Conservation (phyloP, 2,888 invertebrate species). For the Harmothoe impar region DNA sequence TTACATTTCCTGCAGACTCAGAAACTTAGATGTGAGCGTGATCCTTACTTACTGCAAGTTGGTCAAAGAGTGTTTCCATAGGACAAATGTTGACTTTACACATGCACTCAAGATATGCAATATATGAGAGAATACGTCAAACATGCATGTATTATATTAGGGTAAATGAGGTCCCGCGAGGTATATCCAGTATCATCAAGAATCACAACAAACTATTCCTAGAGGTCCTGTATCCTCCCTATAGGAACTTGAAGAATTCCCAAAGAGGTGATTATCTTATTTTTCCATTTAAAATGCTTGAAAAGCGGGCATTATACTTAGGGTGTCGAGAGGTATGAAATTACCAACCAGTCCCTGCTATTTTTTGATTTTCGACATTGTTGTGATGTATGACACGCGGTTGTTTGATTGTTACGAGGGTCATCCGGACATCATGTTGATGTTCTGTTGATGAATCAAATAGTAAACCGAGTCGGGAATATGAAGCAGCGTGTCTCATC, state of each 20-base stretch:
- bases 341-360: slow-evolving; percentile 34
- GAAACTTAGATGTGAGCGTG: not conserved
- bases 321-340: not conserved
- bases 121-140: slow-evolving; percentile 15
- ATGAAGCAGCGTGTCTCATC: not conserved
- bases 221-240: not conserved
- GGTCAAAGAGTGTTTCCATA: slow-evolving; percentile 16
- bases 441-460: not conserved
- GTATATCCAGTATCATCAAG: not conserved
- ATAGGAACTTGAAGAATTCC: not conserved
- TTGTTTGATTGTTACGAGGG: not conserved
- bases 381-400: not conserved
- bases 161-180: not conserved
- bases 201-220: not conserved
- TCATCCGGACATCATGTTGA: slow-evolving; percentile 3
- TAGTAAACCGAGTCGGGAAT: not conserved
- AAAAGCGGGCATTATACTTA: not conserved
- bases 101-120: slow-evolving; percentile 39
- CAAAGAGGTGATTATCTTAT: slow-evolving; percentile 10
- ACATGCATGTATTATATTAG: slow-evolving; percentile 27
- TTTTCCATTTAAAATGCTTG: slow-evolving; percentile 31
- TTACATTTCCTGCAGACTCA: slow-evolving; percentile 32
- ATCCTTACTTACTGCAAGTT: not conserved
- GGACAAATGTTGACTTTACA: not conserved
- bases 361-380: not conserved